Percentiles rank a stretch among this genome's conserved stretches.
phyloP scores from a whole-genome alignment of 2,797 vertebrate genomes.

The Betta splendens region DNA sequence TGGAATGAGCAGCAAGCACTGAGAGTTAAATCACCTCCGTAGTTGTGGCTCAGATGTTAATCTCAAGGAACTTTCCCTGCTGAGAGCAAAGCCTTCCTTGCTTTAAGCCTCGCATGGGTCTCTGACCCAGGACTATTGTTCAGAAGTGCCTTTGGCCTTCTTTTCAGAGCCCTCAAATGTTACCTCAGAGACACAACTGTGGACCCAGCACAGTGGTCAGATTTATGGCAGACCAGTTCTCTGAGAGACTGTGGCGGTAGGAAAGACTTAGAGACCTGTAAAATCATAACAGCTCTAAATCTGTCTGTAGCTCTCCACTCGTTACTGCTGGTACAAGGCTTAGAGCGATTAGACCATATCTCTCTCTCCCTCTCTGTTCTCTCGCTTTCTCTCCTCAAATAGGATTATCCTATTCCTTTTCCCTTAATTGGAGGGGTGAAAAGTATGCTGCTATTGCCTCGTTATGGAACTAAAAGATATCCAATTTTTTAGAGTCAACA shows the following conservation, averaged over 20 bases:
- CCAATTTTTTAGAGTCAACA: constrained; percentile 10
- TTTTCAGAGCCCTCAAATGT: constrained; percentile 47
- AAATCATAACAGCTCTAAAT: constrained; percentile 71
- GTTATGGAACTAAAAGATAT: constrained; percentile 12
- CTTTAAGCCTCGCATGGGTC: constrained; percentile 46
- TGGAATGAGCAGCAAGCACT: constrained; percentile 3
- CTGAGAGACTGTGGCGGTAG: constrained; percentile 38
- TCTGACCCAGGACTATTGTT: constrained; percentile 61
- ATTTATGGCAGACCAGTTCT: constrained; percentile 48
- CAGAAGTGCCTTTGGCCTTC: constrained; percentile 51
- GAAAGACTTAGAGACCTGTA: constrained; percentile 59
- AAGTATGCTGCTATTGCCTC: constrained; percentile 46
- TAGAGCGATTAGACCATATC: constrained; percentile 70
- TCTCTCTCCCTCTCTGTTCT: constrained; percentile 37
- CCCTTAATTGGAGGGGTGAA: constrained; percentile 68
- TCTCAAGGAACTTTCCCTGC: constrained; percentile 55
- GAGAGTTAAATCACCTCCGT: constrained; percentile 37
- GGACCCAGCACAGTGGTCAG: constrained; percentile 23
- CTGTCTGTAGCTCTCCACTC: constrained; percentile 62
- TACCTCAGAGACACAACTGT: constrained; percentile 46
- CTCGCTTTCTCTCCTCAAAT: constrained; percentile 59
- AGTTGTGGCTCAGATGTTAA: constrained; percentile 61
- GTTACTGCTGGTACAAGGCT: constrained; percentile 69
- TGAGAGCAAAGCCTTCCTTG: constrained; percentile 60
- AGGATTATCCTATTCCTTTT: constrained; percentile 69